phyloP scores from a whole-genome alignment of 2,113 vertebrate species.

The Pelecanoides urinatrix region DNA sequence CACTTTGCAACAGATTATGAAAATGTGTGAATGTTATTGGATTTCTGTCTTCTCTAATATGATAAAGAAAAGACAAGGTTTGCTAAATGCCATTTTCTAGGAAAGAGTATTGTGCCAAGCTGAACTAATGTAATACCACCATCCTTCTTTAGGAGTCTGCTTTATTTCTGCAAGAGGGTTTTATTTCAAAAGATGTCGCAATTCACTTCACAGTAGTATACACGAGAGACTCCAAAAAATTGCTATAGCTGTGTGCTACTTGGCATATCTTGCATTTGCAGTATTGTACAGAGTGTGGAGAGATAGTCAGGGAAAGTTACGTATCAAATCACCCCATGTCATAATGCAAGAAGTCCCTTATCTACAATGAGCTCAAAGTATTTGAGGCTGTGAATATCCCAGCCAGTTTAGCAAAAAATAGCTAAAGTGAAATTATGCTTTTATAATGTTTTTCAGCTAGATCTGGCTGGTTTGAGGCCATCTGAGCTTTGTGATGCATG shows the following conservation, averaged over 20 bases:
- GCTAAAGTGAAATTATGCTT: not conserved
- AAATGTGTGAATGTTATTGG: not conserved
- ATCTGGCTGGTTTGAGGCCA: not conserved
- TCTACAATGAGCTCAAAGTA: not conserved
- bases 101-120: not conserved
- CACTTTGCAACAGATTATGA: not conserved
- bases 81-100: not conserved
- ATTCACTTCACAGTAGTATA: not conserved
- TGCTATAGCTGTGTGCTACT: not conserved
- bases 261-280: not conserved
- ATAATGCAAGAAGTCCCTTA: not conserved
- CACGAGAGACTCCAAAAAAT: not conserved
- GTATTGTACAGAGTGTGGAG: not conserved
- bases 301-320: not conserved
- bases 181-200: not conserved
- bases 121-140: not conserved
- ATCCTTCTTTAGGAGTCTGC: not conserved
- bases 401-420: not conserved
- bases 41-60: not conserved
- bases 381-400: not conserved
- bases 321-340: not conserved
- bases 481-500: not conserved
- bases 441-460: not conserved
- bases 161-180: not conserved
- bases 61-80: not conserved